These are phyloP conservation scores for Cavia aperea DNA, from an alignment of 2,113 vertebrate genomes.

Conservation along the genomic window DNA sequence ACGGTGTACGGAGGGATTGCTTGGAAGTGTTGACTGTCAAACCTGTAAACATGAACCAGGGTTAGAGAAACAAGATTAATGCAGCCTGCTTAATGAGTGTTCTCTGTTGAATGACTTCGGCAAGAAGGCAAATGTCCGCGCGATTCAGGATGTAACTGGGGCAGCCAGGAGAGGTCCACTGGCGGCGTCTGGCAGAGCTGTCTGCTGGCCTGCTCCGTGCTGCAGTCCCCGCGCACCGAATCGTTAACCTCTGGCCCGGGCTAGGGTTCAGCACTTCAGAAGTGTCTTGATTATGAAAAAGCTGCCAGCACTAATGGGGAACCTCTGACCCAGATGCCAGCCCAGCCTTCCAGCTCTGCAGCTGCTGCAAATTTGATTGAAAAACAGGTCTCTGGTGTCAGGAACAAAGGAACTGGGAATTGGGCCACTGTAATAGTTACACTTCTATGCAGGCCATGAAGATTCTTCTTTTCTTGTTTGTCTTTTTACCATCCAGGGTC, in stretches of 20 bases:
- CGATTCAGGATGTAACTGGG: slow-evolving; percentile 35
- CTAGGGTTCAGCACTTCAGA: slow-evolving; percentile 67
- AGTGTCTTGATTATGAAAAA: slow-evolving; percentile 62
- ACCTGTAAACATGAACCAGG: slow-evolving; percentile 51
- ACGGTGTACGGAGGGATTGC: slow-evolving; percentile 35
- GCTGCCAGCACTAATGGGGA: slow-evolving; percentile 45
- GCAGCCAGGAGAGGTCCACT: slow-evolving; percentile 36
- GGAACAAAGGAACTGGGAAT: slow-evolving; percentile 66
- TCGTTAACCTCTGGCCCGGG: slow-evolving; percentile 57
- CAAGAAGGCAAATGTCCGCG: slow-evolving; percentile 50
- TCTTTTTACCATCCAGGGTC: slow-evolving; percentile 32
- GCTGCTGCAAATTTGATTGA: slow-evolving; percentile 65
- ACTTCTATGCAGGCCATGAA: slow-evolving; percentile 64
- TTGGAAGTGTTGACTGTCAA: slow-evolving; percentile 50
- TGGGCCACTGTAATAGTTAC: slow-evolving; percentile 65
- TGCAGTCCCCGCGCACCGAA: slow-evolving; percentile 47
- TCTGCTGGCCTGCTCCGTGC: slow-evolving; percentile 37
- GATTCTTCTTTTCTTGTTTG: slow-evolving; percentile 29
- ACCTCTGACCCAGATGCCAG: slow-evolving; percentile 61
- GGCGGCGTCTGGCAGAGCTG: slow-evolving; percentile 48
- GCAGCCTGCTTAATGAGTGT: slow-evolving; percentile 59
- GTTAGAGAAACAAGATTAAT: slow-evolving; percentile 60
- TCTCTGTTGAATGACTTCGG: slow-evolving; percentile 50
- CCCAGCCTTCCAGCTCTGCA: slow-evolving; percentile 64
- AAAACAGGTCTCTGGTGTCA: slow-evolving; percentile 70